Percentiles rank a stretch among this genome's conserved stretches.
Evolutionary conservation across 2,113 vertebrate genomes (phyloP).

Genomic region (Ginglymostoma cirratum): DNA sequence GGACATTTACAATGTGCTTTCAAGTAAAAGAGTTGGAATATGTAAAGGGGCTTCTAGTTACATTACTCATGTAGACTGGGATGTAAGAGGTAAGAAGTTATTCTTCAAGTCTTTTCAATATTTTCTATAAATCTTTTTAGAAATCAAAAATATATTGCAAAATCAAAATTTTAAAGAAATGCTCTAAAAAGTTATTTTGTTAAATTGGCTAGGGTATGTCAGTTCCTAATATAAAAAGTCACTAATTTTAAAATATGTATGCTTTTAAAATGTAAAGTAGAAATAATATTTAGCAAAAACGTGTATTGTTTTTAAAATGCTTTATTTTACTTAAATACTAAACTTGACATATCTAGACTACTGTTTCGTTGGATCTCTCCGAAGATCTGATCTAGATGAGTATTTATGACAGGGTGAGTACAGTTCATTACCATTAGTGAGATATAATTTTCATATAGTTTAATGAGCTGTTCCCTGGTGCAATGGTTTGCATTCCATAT

Average conservation of each 20-base stretch:
- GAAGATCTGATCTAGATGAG: neutral
- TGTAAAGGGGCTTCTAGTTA: constrained; percentile 88
- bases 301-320: neutral
- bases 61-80: constrained; percentile 96
- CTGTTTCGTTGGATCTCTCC: neutral
- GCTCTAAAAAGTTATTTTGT: neutral
- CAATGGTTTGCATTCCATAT: neutral
- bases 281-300: neutral
- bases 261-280: neutral
- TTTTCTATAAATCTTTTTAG: constrained; percentile 9
- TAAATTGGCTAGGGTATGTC: neutral
- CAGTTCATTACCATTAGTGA: neutral
- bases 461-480: neutral
- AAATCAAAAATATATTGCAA: neutral
- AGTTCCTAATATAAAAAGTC: neutral
- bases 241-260: neutral
- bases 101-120: constrained; percentile 10
- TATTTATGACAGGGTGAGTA: neutral
- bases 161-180: neutral
- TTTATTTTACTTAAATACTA: neutral
- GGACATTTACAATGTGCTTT: constrained; percentile 94
- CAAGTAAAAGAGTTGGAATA: constrained; percentile 92
- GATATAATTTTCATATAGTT: neutral
- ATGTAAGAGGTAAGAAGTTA: constrained; percentile 69
- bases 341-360: neutral